Evolutionary conservation across 2,888 invertebrate genomes (phyloP).

Genomic region (Steinernema hermaphroditum): DNA sequence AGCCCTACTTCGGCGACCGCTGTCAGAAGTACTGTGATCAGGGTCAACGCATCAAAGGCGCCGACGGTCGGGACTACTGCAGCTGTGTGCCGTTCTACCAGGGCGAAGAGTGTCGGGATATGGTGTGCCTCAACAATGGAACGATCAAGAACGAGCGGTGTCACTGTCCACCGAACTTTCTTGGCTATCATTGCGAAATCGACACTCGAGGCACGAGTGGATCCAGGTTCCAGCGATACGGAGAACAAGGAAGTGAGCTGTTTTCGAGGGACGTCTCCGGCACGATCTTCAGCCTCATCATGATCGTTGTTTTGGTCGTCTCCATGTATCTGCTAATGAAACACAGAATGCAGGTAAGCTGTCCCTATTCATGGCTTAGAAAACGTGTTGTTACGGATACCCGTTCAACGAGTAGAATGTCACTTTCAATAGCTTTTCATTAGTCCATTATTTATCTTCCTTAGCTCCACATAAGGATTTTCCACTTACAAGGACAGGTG

Average conservation of each 20-base stretch:
- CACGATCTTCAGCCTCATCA: constrained; percentile 63
- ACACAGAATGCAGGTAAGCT: constrained; percentile 64
- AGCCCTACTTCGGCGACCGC: constrained; percentile 63
- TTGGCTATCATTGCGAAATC: constrained; percentile 65
- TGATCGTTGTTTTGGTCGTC: constrained; percentile 63
- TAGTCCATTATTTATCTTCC: too few relatives aligned
- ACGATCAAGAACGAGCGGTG: constrained; percentile 50
- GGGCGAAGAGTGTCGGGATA: constrained; percentile 62
- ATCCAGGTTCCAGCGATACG: constrained; percentile 57
- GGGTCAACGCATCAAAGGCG: constrained; percentile 58
- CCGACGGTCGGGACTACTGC: constrained; percentile 60
- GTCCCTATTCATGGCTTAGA: not conserved
- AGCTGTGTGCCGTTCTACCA: constrained; percentile 63
- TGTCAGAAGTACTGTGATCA: constrained; percentile 65
- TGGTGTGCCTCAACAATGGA: constrained; percentile 64
- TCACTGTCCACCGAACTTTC: constrained; percentile 58
- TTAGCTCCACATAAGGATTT: too few relatives aligned
- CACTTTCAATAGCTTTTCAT: too few relatives aligned
- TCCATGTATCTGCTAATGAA: constrained; percentile 65
- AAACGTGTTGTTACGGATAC: not conserved
- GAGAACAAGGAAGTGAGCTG: constrained; percentile 54
- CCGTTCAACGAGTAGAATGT: too few relatives aligned
- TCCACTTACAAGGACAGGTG: too few relatives aligned
- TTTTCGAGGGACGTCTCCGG: constrained; percentile 64
- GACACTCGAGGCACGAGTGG: constrained; percentile 46